Conservation (phyloP, 2,797 vertebrate genomes). For the Molossus molossus region DNA sequence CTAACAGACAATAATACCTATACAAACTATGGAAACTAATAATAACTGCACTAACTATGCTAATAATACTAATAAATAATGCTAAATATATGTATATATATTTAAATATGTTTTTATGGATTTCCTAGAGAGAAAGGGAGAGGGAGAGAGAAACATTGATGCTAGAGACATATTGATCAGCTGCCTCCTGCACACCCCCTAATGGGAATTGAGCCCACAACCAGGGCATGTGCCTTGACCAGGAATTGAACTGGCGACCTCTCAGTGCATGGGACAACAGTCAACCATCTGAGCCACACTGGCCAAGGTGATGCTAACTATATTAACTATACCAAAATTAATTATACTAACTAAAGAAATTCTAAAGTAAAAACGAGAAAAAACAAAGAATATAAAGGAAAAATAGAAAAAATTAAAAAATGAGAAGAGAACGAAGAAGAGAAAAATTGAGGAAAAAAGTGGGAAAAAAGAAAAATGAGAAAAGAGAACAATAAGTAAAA, state of each 20-base stretch:
- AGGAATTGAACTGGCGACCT: too few species aligned
- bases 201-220: too few species aligned
- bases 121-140: too few species aligned
- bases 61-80: not conserved
- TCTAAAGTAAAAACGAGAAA: not conserved
- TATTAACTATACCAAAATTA: not conserved
- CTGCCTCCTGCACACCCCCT: too few species aligned
- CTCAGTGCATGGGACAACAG: too few species aligned
- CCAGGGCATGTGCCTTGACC: too few species aligned
- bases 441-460: not conserved
- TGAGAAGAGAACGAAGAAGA: not conserved
- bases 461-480: not conserved
- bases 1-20: not conserved
- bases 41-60: not conserved
- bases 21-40: not conserved
- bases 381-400: not conserved
- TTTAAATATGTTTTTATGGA: too few species aligned
- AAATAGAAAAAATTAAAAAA: not conserved
- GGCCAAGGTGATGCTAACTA: too few species aligned
- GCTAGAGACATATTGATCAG: too few species aligned
- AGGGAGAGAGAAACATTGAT: too few species aligned
- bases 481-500: not conserved
- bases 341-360: not conserved
- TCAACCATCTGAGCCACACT: too few species aligned
- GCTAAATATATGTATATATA: too few species aligned